Evolutionary conservation across 2,888 invertebrate genomes (phyloP), one percentile per base, ranked within the genome.

Genomic region (Protonemura montana): DNA sequence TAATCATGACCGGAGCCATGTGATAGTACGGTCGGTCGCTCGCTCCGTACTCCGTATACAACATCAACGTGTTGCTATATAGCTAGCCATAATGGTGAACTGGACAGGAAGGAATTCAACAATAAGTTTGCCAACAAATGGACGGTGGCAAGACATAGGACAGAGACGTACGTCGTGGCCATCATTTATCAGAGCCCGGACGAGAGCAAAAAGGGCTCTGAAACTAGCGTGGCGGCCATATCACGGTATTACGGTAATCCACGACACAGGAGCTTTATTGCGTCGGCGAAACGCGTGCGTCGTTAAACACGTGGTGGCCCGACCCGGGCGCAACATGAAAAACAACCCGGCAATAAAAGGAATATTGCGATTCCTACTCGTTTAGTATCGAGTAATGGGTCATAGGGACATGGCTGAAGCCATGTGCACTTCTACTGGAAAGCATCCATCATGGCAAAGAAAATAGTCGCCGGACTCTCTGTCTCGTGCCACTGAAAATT

Each of bases 81-180:
- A 59, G 59, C 21, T 16, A 21, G 21, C 16, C 3, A 13, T 59
- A 59, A 59, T 59, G 59, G 59, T 78, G 78, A 81, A 81, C 84
- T 28, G 76, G 84, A 76, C 59, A 84, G 76, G 84, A 84, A 84
- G 76, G 84, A 84, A 84, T 84, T 84, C 59, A 42, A 76, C 76
- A 84, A 84, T 84, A 76, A 76, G 76, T 59, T 84, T n/a, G 26
- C 84, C 28, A 84, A 84, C 84, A 84, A 84, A 84, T 84, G 84
- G 29, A 25, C 42, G 26, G 27, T 25, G 84, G 59, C 10, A 28
- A 76, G 84, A 42, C 83, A 59, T 25, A 25, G 35, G 82, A 82
- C 82, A 82, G 29, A 28, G 30, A 41, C n/a, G 82, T 26, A 41
- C 41, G 82, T 26, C 42, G 59, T 13, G 84, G 59, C 84, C 28